A percentile compares a stretch with the other conserved stretches of the same genome.
These are phyloP conservation scores for Tamias sibiricus DNA, from an alignment of 2,113 vertebrate genomes.

Conservation along the genomic window DNA sequence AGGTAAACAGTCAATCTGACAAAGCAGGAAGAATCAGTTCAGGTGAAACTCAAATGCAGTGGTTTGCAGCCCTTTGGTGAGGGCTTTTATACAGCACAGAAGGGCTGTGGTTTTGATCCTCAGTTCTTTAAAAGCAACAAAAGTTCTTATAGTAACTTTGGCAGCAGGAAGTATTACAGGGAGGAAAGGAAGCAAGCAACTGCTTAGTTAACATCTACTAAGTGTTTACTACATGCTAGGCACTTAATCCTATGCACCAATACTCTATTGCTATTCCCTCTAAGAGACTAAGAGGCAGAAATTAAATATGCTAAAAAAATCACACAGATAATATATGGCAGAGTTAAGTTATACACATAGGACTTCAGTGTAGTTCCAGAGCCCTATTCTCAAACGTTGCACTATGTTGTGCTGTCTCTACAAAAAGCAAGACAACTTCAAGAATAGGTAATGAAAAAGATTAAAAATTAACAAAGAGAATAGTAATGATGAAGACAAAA, in stretches of 20 bases:
- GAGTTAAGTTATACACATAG: neutral
- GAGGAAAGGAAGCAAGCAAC: neutral
- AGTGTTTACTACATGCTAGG: neutral
- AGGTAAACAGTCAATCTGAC: neutral
- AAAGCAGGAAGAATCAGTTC: neutral
- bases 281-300: neutral
- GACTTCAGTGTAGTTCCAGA: neutral
- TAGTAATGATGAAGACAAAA: neutral
- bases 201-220: neutral
- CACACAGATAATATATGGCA: neutral
- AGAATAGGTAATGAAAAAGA: neutral
- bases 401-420: too few species aligned
- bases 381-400: neutral
- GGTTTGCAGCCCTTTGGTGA: neutral
- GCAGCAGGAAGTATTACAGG: neutral
- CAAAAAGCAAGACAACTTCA: neutral
- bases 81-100: neutral
- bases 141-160: neutral
- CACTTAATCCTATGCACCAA: neutral
- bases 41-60: neutral
- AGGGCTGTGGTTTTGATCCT: neutral
- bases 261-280: neutral
- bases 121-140: neutral
- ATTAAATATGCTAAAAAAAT: neutral
- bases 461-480: neutral